A percentile compares a stretch with the other conserved stretches of the same genome.
phyloP scores from a whole-genome alignment of 92 coral and sea anemone species.

The Pocillopora grandis region DNA sequence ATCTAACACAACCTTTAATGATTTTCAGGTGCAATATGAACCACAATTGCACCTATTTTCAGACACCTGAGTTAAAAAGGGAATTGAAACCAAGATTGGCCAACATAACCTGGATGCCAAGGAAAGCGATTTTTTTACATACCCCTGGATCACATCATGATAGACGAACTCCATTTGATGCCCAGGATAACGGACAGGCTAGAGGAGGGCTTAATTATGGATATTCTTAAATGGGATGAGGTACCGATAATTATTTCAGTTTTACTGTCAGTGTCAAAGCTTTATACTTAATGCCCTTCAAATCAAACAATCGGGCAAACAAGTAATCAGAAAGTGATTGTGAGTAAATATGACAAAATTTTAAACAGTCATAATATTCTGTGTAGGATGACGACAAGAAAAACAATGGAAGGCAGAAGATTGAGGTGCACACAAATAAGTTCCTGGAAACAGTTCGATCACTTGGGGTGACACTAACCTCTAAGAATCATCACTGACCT shows the following conservation, averaged over 20 bases:
- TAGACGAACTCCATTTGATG: conserved; percentile 50
- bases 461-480: conserved; percentile 23
- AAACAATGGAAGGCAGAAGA: conserved; percentile 5
- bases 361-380: neutral
- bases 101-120: conserved; percentile 32
- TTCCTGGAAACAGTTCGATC: conserved; percentile 21
- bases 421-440: conserved; percentile 4
- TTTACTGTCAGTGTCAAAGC: neutral
- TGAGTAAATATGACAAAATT: no score
- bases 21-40: conserved; percentile 1
- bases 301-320: neutral
- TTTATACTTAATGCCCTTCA: no score
- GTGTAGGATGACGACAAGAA: conserved; percentile 21
- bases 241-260: conserved; percentile 6
- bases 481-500: no score
- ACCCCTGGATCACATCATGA: conserved; percentile 9
- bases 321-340: no score
- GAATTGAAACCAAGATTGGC: conserved; percentile 2
- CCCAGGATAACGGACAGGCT: conserved; percentile 45
- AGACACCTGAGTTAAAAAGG: conserved; percentile 10
- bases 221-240: conserved; percentile 40
- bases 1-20: no score
- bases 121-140: conserved; percentile 27
- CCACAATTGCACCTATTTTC: conserved; percentile 2
- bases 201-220: conserved; percentile 47